Evolutionary conservation across 2,888 invertebrate species (phyloP).

Genomic region (Microchrysa polita): DNA sequence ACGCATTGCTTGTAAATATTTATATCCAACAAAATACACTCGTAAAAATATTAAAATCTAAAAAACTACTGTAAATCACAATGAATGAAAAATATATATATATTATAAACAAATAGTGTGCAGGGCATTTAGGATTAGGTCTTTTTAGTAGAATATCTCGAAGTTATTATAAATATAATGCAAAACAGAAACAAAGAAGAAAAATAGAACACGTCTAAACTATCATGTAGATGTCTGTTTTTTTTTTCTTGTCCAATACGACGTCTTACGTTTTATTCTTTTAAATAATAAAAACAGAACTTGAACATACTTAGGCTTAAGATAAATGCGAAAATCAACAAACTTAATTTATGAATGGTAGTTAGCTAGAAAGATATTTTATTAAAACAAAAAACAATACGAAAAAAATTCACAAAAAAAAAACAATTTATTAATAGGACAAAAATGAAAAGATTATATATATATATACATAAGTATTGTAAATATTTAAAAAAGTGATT

Average conservation of each 20-base stretch:
- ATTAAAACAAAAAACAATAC: conserved; percentile 3
- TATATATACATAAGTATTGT: conserved; percentile 42
- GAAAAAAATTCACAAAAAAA: too few relatives aligned
- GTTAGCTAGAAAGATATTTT: conserved; percentile 43
- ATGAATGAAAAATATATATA: too few relatives aligned
- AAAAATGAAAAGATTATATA: conserved; percentile 2
- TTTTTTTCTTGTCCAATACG: conserved; percentile 6
- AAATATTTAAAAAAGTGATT: conserved; percentile 37
- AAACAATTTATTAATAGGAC: background rate
- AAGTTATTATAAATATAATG: background rate
- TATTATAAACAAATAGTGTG: conserved; percentile 10
- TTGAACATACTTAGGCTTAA: background rate
- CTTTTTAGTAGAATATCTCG: conserved; percentile 23
- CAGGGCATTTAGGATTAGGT: conserved; percentile 26
- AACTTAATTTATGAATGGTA: conserved; percentile 39
- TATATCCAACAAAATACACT: background rate
- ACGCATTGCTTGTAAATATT: background rate
- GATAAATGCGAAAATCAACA: background rate
- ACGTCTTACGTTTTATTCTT: conserved; percentile 25
- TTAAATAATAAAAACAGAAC: conserved; percentile 26
- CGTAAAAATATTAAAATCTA: background rate
- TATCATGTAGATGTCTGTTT: conserved; percentile 36
- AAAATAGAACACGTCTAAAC: conserved; percentile 9
- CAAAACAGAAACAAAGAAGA: background rate
- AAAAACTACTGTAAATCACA: conserved; percentile 31